phyloP scores from a whole-genome alignment of 2,797 vertebrate genomes.

The Choloepus didactylus region DNA sequence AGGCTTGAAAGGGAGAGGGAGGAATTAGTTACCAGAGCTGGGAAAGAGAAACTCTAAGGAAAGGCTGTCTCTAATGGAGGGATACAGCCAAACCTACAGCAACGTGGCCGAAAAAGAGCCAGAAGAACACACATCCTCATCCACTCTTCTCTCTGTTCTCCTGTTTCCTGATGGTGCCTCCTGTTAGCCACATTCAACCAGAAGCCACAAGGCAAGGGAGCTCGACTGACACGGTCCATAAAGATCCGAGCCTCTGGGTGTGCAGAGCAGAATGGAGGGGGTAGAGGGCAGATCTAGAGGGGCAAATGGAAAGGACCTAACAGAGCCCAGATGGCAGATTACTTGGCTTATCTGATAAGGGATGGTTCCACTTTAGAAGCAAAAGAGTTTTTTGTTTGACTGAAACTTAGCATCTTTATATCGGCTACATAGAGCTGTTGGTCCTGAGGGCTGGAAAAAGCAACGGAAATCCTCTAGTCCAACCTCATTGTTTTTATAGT shows the following conservation, averaged over 20 bases:
- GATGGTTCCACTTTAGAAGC: not conserved
- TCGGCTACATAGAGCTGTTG: not conserved
- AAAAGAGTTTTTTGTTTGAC: not conserved
- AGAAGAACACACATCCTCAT: not conserved
- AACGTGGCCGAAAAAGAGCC: not conserved
- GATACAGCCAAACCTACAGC: not conserved
- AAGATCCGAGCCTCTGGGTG: not conserved
- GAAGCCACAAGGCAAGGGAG: not conserved
- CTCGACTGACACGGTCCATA: not conserved
- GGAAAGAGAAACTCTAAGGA: not conserved
- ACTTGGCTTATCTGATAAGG: not conserved
- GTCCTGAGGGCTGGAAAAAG: not conserved
- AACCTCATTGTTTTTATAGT: not conserved
- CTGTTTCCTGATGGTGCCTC: not conserved
- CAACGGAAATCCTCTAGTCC: not conserved
- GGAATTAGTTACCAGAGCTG: not conserved
- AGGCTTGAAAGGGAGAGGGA: not conserved
- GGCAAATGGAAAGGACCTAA: not conserved
- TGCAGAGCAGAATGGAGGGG: not conserved
- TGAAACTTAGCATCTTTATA: not conserved
- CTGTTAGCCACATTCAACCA: not conserved
- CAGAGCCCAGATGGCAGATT: not conserved
- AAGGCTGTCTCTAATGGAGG: not conserved
- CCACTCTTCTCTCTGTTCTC: not conserved
- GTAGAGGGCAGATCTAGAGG: no score